phyloP scores from a whole-genome alignment of 2,113 vertebrate genomes.

The Xiphorhynchus elegans region DNA sequence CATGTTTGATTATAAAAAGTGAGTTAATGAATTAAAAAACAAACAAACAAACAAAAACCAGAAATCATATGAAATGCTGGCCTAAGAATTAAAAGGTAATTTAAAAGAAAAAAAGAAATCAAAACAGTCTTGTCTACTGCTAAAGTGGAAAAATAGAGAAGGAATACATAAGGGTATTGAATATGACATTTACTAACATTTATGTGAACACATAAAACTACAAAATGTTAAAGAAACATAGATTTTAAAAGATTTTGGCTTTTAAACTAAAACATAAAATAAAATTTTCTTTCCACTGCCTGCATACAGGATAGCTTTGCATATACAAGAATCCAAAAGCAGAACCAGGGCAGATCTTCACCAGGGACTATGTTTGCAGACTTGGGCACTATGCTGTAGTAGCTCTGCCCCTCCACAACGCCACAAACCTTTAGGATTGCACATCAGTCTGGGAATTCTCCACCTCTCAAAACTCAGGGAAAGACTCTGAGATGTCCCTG shows the following conservation, averaged over 20 bases:
- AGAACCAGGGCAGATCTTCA: neutral
- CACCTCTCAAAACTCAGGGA: neutral
- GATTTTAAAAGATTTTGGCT: neutral
- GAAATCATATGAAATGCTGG: neutral
- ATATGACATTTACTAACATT: neutral
- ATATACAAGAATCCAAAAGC: neutral
- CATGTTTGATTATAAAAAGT: neutral
- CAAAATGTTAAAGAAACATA: neutral
- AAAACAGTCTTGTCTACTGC: neutral
- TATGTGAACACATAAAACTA: neutral
- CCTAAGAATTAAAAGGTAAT: neutral
- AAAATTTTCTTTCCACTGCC: neutral
- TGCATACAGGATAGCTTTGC: neutral
- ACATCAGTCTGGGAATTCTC: neutral
- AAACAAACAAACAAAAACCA: neutral
- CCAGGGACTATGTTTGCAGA: neutral
- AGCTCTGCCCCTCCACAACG: neutral
- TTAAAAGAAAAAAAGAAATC: neutral
- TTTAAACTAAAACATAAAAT: neutral
- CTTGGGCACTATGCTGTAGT: neutral
- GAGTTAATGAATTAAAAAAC: neutral
- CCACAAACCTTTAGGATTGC: neutral
- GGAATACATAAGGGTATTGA: neutral
- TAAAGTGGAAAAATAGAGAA: neutral
- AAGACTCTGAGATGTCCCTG: neutral